These are phyloP conservation scores for Karalla daura DNA, from an alignment of 2,797 vertebrate genomes.

Conservation along the genomic window DNA sequence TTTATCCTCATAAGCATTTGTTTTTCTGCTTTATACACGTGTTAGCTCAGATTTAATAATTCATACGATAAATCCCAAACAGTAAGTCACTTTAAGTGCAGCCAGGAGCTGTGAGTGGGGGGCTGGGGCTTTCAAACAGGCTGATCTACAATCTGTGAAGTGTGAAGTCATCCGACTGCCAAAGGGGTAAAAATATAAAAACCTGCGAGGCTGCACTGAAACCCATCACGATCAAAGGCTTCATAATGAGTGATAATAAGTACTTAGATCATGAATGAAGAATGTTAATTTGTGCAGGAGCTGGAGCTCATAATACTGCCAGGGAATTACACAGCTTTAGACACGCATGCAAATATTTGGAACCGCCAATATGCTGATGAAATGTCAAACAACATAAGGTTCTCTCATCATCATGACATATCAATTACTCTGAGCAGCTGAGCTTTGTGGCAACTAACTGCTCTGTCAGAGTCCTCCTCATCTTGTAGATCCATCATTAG, in stretches of 20 bases:
- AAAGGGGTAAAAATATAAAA: constrained; percentile 61
- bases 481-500: constrained; percentile 54
- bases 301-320: constrained; percentile 49
- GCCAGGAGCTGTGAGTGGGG: constrained; percentile 43
- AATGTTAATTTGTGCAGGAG: constrained; percentile 57
- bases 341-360: constrained; percentile 60
- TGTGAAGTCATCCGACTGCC: constrained; percentile 44
- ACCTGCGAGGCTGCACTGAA: constrained; percentile 45
- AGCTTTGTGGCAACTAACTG: constrained; percentile 55
- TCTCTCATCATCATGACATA: constrained; percentile 71
- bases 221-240: constrained; percentile 60
- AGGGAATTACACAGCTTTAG: constrained; percentile 64
- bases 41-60: constrained; percentile 60
- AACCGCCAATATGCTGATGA: constrained; percentile 74
- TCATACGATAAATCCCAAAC: constrained; percentile 47
- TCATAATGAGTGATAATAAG: constrained; percentile 69
- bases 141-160: constrained; percentile 42
- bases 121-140: constrained; percentile 48
- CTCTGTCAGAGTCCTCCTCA: constrained; percentile 47
- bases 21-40: constrained; percentile 34
- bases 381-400: constrained; percentile 69
- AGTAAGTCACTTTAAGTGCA: constrained; percentile 57
- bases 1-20: constrained; percentile 27
- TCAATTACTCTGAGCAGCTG: constrained; percentile 61
- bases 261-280: constrained; percentile 57